Base-by-base conservation (phyloP, 2,113 vertebrate genomes). In the Coptodon rendalli region DNA sequence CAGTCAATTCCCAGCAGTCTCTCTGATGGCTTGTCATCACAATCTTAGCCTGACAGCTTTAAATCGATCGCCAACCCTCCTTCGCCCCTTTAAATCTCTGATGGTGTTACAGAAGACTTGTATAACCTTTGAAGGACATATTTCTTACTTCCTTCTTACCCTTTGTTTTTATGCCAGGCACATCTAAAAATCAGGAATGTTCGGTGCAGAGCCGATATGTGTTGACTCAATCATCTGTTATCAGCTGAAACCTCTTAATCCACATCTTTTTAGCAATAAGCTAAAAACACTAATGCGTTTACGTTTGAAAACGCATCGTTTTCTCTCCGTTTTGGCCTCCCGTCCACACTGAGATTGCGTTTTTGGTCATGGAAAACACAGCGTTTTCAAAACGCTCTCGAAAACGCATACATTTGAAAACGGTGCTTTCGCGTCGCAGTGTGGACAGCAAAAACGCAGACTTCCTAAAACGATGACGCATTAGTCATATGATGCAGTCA, bases 21-120 rank as follows among this genome's bases (percentile, higher is more conserved):
- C 81, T 89, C 85, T 88, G 84, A 86, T 78, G 36, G 73, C 85
- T 68, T 68, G 90, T 87, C 92, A 90, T 85, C 85, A 57, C 84
- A 82, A 81, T 54, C 86, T 80, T 8, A 61, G 76, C 57, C 56
- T 80, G 90, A 86, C 87, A 81, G 91, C 81, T 68, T 80, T 40
- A 53, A 89, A 93, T 91, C 87, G 36, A 89, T 89, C 36, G 7
- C 45, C 17, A 19, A 57, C 83, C 82, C 73, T 86, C 34, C 79
- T 61, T 81, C 52, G 22, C 87, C n/a, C 76, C 7, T 80, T 82
- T 31, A 6, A 73, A 76, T 76, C 45, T 27, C 12, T 45, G 79
- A 57, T 57, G 87, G 68, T 27, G n/a, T 76, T 52, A 85, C 76
- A 80, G 22, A 9, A 5, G 8, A 6, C 73, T 45, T 63, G 61